Conservation (phyloP, 2,113 vertebrate genomes). For the Myrmecobius fasciatus region DNA sequence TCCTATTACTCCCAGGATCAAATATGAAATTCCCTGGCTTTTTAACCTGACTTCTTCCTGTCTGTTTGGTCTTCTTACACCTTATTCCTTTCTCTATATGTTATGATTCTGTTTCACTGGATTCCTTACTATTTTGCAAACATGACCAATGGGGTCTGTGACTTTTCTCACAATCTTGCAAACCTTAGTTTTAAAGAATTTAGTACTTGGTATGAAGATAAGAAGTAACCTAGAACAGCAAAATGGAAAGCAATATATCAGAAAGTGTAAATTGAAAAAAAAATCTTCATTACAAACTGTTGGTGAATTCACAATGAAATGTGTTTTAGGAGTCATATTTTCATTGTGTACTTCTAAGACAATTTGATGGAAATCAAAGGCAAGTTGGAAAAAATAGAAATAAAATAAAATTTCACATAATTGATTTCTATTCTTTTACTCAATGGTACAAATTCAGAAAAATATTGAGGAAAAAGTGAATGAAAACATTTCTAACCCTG, state of each 20-base stretch:
- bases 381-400: neutral
- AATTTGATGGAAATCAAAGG: conserved; percentile 1
- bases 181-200: neutral
- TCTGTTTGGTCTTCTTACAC: neutral
- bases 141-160: neutral
- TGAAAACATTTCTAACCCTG: neutral
- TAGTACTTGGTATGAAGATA: neutral
- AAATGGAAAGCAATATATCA: conserved; percentile 15
- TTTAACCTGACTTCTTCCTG: neutral
- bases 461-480: neutral
- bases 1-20: neutral
- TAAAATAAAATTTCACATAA: neutral
- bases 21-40: neutral
- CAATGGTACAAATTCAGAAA: neutral
- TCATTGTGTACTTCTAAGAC: neutral
- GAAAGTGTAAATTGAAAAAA: conserved; percentile 31
- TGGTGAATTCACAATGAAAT: neutral
- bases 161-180: neutral
- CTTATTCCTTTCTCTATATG: neutral
- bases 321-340: neutral
- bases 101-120: neutral
- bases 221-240: conserved; percentile 19
- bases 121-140: neutral
- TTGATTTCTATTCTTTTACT: neutral
- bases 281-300: neutral